Conservation (phyloP, 2,888 invertebrate species). For the Megalurothrips usitatus region DNA sequence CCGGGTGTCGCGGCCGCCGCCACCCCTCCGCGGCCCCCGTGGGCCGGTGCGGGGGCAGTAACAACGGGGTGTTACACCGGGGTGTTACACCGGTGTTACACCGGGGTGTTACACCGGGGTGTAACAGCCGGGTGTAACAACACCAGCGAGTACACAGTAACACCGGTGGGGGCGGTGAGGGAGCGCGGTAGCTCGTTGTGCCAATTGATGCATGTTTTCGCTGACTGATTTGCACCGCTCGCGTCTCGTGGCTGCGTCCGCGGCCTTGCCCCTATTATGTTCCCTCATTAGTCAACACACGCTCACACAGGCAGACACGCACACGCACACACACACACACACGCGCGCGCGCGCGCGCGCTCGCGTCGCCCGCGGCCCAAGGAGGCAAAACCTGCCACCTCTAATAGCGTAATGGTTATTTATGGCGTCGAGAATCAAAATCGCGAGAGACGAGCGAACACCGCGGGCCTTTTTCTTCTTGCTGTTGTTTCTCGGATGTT, state of each 20-base stretch:
- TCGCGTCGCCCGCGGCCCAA: constrained; percentile 3
- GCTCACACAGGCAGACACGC: background rate
- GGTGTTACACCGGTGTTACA: too few relatives aligned
- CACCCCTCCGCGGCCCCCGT: background rate
- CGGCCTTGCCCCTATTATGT: background rate
- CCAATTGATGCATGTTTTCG: too few relatives aligned
- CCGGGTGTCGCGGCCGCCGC: too few relatives aligned
- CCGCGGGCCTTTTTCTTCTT: background rate
- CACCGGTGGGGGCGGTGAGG: too few relatives aligned
- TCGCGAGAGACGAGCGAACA: background rate
- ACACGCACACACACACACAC: constrained; percentile 1
- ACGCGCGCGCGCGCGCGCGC: background rate
- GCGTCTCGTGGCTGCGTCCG: too few relatives aligned
- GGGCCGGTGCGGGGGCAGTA: too few relatives aligned
- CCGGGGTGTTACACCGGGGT: too few relatives aligned
- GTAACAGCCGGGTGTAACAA: too few relatives aligned
- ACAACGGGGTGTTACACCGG: too few relatives aligned
- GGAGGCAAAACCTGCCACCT: constrained; percentile 11
- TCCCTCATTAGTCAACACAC: background rate
- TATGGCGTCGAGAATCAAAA: constrained; percentile 13
- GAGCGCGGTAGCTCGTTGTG: too few relatives aligned
- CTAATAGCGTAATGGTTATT: constrained; percentile 25
- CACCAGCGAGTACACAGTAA: too few relatives aligned
- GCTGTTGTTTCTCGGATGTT: background rate
- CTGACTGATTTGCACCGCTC: too few relatives aligned